A percentile compares a stretch with the other conserved stretches of the same genome.
Evolutionary conservation across 1,140 invertebrate species (phyloP).

Genomic region (Drosophila pallidifrons): DNA sequence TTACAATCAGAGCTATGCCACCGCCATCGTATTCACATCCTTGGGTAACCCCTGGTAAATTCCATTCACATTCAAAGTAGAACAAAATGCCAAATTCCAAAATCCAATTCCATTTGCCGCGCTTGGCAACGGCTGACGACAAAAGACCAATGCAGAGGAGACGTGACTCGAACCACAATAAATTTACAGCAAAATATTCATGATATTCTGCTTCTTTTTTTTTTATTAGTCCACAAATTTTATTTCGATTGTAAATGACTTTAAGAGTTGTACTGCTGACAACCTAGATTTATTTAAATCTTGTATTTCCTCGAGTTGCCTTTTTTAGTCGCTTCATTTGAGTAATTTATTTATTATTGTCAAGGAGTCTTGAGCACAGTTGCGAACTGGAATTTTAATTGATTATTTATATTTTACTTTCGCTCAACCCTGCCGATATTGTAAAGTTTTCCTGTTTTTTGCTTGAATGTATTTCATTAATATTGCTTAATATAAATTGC

Average conservation of each 20-base stretch:
- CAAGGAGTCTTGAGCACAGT: background rate
- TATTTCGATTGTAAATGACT: slow-evolving; percentile 14
- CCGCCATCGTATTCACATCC: background rate
- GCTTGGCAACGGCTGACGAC: slow-evolving; percentile 22
- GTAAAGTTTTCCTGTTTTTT: background rate
- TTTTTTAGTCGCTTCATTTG: background rate
- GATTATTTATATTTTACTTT: slow-evolving; percentile 1
- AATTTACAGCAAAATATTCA: slow-evolving; percentile 29
- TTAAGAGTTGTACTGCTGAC: background rate
- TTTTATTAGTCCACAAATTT: slow-evolving; percentile 11
- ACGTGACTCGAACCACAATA: slow-evolving; percentile 44
- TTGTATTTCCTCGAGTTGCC: background rate
- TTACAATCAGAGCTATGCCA: slow-evolving; percentile 6
- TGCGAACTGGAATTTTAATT: background rate
- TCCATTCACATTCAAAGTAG: background rate
- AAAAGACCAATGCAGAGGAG: slow-evolving; percentile 18
- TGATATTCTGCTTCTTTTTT: slow-evolving; percentile 12
- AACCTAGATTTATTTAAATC: background rate
- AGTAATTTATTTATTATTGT: no score
- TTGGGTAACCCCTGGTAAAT: background rate
- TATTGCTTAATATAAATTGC: background rate
- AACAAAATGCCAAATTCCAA: slow-evolving; percentile 43
- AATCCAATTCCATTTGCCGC: slow-evolving; percentile 39
- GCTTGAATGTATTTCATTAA: background rate
- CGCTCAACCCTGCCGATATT: background rate